A percentile compares a stretch with the other conserved stretches of the same genome.
These are phyloP conservation scores for Paramuricea clavata DNA, from an alignment of 92 coral and sea anemone genomes.

Conservation along the genomic window DNA sequence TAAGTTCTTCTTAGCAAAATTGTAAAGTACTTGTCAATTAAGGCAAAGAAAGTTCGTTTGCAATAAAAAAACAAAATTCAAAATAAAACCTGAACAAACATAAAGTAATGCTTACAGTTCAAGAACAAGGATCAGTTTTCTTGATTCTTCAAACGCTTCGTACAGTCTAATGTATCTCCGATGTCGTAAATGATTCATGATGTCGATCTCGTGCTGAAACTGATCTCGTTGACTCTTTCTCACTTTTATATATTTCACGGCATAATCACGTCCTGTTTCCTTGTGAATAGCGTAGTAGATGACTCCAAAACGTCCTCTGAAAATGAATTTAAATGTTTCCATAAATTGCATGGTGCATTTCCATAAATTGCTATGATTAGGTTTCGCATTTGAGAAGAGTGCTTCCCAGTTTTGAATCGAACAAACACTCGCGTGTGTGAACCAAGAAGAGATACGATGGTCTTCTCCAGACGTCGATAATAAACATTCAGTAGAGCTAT, in stretches of 20 bases:
- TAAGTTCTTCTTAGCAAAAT: no score
- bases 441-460: no score
- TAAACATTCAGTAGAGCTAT: no score
- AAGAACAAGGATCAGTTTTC: constrained; percentile 80
- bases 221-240: constrained; percentile 92
- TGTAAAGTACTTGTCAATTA: background rate
- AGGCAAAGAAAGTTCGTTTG: no score
- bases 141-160: constrained; percentile 91
- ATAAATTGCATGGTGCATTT: background rate
- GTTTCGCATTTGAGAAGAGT: no score
- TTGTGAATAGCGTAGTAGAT: constrained; percentile 79
- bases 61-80: no score
- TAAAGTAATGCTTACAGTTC: constrained; percentile 88
- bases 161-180: constrained; percentile 81
- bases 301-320: constrained; percentile 92
- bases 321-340: background rate
- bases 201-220: constrained; percentile 84
- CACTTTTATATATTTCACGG: constrained; percentile 88
- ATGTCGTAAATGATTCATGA: constrained; percentile 86
- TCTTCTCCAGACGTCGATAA: no score
- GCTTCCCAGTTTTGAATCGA: no score
- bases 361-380: no score
- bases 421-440: no score
- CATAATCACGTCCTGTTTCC: constrained; percentile 84
- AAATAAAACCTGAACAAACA: no score